phyloP scores from a whole-genome alignment of 2,113 vertebrate species.

The Oceanodroma tethys region DNA sequence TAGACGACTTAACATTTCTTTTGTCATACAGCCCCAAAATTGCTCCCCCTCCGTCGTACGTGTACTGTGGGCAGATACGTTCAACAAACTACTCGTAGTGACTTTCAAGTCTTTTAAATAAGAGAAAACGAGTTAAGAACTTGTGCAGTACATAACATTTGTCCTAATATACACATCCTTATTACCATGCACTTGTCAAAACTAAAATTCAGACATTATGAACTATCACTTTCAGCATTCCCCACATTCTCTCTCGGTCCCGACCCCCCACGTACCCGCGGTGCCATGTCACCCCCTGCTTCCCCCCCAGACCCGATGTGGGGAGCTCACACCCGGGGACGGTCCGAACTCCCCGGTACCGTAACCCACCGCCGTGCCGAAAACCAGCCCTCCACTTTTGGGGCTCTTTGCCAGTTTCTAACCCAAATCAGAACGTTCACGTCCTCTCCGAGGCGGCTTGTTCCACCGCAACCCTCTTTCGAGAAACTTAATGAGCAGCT shows the following conservation, averaged over 20 bases:
- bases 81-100: not conserved
- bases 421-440: not conserved
- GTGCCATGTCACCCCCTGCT: not conserved
- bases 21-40: fast-evolving
- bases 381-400: no score
- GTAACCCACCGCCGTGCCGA: not conserved
- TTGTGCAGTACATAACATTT: fast-evolving
- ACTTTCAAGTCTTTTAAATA: not conserved
- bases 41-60: not conserved
- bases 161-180: fast-evolving
- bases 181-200: not conserved
- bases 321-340: no score
- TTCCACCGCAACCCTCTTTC: not conserved
- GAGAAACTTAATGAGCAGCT: not conserved
- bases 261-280: not conserved
- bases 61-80: fast-evolving
- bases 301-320: no score
- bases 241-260: not conserved
- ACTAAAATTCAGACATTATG: not conserved
- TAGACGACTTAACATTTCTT: not conserved
- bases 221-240: not conserved
- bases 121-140: not conserved
- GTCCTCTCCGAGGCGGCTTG: not conserved
- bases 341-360: no score
- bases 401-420: not conserved